Evolutionary conservation across 2,888 invertebrate species (phyloP), one percentile per base, ranked within the genome.

Genomic region (Iselma pallidipennis): DNA sequence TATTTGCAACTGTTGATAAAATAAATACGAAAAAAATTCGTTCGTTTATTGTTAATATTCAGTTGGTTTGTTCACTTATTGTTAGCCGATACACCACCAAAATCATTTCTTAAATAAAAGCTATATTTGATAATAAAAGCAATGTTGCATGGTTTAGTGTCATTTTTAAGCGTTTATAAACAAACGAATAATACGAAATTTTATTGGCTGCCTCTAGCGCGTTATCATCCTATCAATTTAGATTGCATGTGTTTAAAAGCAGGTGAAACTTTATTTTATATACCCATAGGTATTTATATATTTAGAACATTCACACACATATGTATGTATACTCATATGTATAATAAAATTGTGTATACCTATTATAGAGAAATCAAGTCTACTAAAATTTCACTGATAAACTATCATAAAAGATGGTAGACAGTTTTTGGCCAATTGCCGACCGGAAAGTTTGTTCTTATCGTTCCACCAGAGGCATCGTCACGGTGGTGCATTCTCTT

Each of bases 401-500:
- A 45, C 21, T 19, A 23, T 45, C 23, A 45, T 45, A 45, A 45
- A 45, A 45, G 45, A 45, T 23, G 21, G 23, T 12, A 45, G 45
- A 12, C 45, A 45, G 23, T 45, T 45, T 45, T 45, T 45, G 45
- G 45, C 45, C 45, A 45, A 45, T 45, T 45, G 45, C 45, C 45
- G 45, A 45, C 45, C 12, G 45, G 9, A 21, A 45, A 45, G 21
- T 23, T 45, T 23, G 12, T 23, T 42, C 21, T 45, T 45, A 45
- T 45, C 45, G 45, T 45, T 23, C 19, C n/a, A 4, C 5, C 25
- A 4, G 5, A 23, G 23, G 16, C 48, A 49, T 49, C 33, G 48
- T 33, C 49, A 52, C 28, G 49, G 54, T 21, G 49, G 54, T 61
- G 61, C 61, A 61, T 57, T 61, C n/a, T 57, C 33, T 49, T 45